phyloP scores from a whole-genome alignment of 2,888 invertebrate species.

The Bhutanitis thaidina region DNA sequence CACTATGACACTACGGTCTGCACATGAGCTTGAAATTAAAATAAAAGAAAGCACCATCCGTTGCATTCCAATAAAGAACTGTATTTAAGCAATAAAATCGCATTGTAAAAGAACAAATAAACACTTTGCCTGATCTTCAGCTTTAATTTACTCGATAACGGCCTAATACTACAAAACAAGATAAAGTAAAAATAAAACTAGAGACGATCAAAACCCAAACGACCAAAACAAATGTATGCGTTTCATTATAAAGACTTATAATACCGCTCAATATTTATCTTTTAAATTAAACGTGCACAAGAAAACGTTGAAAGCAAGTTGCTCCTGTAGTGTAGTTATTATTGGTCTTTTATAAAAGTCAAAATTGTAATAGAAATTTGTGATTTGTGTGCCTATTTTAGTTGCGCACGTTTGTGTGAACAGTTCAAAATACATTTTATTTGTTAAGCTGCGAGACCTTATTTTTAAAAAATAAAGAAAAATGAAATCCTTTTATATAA shows the following conservation, averaged over 20 bases:
- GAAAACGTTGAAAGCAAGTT: slow-evolving; percentile 36
- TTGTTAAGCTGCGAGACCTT: too few relatives aligned
- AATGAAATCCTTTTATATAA: too few relatives aligned
- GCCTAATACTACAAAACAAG: not conserved
- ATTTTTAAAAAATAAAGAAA: too few relatives aligned
- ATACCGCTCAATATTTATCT: slow-evolving; percentile 47
- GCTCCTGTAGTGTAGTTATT: slow-evolving; percentile 42
- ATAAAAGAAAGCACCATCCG: slow-evolving; percentile 54
- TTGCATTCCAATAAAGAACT: slow-evolving; percentile 12
- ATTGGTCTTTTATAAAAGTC: slow-evolving; percentile 16
- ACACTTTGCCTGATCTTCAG: not conserved
- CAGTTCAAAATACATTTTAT: too few relatives aligned
- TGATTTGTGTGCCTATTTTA: too few relatives aligned
- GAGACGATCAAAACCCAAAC: not conserved
- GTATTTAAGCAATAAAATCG: not conserved
- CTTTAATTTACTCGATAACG: not conserved
- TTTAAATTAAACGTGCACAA: slow-evolving; percentile 53
- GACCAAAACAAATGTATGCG: slow-evolving; percentile 38
- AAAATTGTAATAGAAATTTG: too few relatives aligned
- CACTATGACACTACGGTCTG: slow-evolving; percentile 42
- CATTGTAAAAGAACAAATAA: not conserved
- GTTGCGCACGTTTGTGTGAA: too few relatives aligned
- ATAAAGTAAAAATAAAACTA: not conserved
- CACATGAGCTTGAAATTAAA: slow-evolving; percentile 47
- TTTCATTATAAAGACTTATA: slow-evolving; percentile 42